phyloP scores from a whole-genome alignment of 2,113 vertebrate genomes.

The Trichechus manatus region DNA sequence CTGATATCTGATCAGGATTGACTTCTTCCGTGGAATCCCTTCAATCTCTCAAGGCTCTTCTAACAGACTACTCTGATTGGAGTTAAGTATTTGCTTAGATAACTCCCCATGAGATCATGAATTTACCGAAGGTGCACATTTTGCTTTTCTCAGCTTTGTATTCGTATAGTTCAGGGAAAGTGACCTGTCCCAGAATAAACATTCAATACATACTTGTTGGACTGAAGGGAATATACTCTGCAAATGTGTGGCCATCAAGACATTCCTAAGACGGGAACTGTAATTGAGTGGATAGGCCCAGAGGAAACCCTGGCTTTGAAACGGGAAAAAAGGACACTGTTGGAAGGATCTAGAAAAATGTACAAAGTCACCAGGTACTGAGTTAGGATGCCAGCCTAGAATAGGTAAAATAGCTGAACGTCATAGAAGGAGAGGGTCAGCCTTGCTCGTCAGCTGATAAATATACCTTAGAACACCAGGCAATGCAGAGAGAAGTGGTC shows the following conservation, averaged over 20 bases:
- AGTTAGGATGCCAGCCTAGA: constrained; percentile 45
- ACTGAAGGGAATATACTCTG: constrained; percentile 38
- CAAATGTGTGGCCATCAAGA: constrained; percentile 32
- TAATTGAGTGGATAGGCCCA: background rate
- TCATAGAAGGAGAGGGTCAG: background rate
- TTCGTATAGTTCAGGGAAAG: background rate
- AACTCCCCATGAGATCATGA: background rate
- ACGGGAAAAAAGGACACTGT: background rate
- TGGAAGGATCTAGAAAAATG: constrained; percentile 8
- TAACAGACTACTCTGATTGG: constrained; percentile 20
- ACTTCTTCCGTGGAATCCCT: constrained; percentile 38
- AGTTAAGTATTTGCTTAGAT: background rate
- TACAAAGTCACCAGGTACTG: background rate
- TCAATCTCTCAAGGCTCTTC: background rate
- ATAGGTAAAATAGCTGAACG: background rate
- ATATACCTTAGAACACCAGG: constrained; percentile 3
- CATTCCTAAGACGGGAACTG: background rate
- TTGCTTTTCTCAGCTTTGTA: background rate
- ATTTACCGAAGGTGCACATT: background rate
- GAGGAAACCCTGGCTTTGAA: constrained; percentile 33
- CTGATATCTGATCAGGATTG: constrained; percentile 2
- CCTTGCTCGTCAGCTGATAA: background rate
- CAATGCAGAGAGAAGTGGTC: background rate
- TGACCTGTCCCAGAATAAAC: background rate
- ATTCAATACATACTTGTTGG: background rate